These are phyloP conservation scores for Gavia stellata DNA, from an alignment of 2,113 vertebrate species.

Conservation along the genomic window DNA sequence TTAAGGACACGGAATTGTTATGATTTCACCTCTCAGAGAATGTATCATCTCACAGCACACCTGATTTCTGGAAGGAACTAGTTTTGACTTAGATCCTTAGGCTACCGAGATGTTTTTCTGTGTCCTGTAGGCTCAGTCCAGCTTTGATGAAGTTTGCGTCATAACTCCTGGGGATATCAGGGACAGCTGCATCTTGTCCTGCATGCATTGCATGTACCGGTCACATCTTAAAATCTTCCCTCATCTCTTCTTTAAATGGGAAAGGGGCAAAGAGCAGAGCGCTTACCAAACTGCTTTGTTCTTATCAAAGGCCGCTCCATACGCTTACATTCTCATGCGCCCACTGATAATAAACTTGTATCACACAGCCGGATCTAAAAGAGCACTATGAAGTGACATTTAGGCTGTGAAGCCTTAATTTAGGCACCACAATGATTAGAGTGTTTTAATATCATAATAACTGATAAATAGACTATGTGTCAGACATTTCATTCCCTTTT, in stretches of 20 bases:
- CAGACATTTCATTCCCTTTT: constrained; percentile 79
- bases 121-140: background rate
- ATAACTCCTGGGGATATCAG: background rate
- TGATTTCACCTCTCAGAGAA: background rate
- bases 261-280: background rate
- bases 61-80: background rate
- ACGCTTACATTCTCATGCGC: background rate
- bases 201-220: background rate
- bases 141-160: background rate
- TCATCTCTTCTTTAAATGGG: background rate
- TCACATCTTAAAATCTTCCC: background rate
- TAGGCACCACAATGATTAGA: constrained; percentile 71
- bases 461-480: constrained; percentile 77
- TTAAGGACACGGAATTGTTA: background rate
- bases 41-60: background rate
- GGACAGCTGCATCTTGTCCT: background rate
- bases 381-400: constrained; percentile 66
- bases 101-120: background rate
- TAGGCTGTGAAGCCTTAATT: constrained; percentile 71
- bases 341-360: constrained; percentile 40
- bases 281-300: background rate
- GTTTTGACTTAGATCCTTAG: background rate
- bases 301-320: background rate
- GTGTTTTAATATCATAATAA: constrained; percentile 76
- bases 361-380: constrained; percentile 56